phyloP scores from a whole-genome alignment of 2,888 invertebrate genomes.

The Marasmarcha lunaedactyla region DNA sequence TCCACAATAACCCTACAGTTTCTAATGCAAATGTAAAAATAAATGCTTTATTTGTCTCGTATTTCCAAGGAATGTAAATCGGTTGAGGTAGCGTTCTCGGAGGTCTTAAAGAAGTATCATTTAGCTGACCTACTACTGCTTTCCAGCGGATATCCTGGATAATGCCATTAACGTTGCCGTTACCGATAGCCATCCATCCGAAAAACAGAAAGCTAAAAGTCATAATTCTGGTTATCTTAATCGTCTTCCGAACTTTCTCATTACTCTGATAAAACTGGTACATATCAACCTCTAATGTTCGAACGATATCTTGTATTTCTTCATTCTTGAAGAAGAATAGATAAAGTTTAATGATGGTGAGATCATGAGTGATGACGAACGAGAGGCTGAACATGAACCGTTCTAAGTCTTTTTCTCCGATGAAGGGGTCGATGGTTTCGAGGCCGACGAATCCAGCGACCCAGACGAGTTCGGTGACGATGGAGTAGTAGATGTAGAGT shows the following conservation, averaged over 20 bases:
- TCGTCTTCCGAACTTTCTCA: constrained; percentile 30
- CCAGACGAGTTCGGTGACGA: constrained; percentile 48
- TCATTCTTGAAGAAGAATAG: constrained; percentile 52
- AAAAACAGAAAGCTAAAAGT: constrained; percentile 48
- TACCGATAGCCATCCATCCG: constrained; percentile 56
- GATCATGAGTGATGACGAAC: constrained; percentile 57
- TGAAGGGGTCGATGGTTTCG: constrained; percentile 57
- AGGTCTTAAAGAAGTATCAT: constrained; percentile 29
- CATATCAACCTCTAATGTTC: constrained; percentile 40
- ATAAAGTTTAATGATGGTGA: constrained; percentile 52
- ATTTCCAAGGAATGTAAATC: constrained; percentile 59
- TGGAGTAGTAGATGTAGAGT: constrained; percentile 47
- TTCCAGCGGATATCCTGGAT: constrained; percentile 51
- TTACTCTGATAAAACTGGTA: constrained; percentile 48
- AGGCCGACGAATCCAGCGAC: constrained; percentile 55
- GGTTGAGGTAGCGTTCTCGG: constrained; percentile 49
- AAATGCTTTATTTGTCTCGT: constrained; percentile 39
- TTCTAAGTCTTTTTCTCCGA: constrained; percentile 54
- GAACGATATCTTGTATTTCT: constrained; percentile 48
- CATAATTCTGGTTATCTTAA: constrained; percentile 37
- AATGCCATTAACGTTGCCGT: constrained; percentile 46
- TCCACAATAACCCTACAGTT: constrained; percentile 53
- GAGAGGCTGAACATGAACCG: constrained; percentile 61
- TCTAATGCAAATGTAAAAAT: constrained; percentile 47
- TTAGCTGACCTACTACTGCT: constrained; percentile 29